Base-by-base conservation (phyloP, 2,888 invertebrate species). In the Caradrina clavipalpis region DNA sequence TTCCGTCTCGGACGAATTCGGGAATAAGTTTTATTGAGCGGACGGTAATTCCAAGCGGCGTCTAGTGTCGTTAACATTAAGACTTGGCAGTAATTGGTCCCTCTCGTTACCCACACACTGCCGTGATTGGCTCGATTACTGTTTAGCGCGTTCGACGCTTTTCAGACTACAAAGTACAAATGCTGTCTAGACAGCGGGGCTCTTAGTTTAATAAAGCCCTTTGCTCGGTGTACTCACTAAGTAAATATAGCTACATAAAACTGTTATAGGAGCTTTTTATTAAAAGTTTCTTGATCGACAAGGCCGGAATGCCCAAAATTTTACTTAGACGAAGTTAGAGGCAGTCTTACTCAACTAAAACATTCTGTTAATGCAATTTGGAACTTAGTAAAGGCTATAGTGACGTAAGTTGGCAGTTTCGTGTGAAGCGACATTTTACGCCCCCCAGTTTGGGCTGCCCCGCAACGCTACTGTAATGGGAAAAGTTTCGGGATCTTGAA, bases 401-500 rank as follows among this genome's bases (percentile, higher is more conserved):
- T 63, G 53, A 63, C 35, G 49, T 69, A 68, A 70, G 56, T 64
- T 61, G 47, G 15, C 60, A 55, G 67, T 55, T 83, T 77, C 78
- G 76, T 76, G 79, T 73, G 79, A 69, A 83, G 78, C 74, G 75
- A 78, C 83, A 80, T 85, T 88, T 86, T 82, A 82, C 78, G 69
- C 80, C 39, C 77, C 80, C 80, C 74, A 67, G 84, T 86, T 82
- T 82, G 80, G 73, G 73, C 72, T 81, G 79, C 78, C 80, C 78
- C 82, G 73, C 72, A 82, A 78, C 75, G 79, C 78, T 69, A 80
- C 78, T 69, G 82, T 91, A 89, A 90, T 90, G 87, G 86, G 82
- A 80, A 91, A 91, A 91, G 87, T 91, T 91, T 85, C 31, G 76
- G 81, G 78, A 86, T 85, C 87, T 86, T 83, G 83, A 74, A 80